Evolutionary conservation across 2,113 vertebrate genomes (phyloP).

Genomic region (Cygnus atratus): DNA sequence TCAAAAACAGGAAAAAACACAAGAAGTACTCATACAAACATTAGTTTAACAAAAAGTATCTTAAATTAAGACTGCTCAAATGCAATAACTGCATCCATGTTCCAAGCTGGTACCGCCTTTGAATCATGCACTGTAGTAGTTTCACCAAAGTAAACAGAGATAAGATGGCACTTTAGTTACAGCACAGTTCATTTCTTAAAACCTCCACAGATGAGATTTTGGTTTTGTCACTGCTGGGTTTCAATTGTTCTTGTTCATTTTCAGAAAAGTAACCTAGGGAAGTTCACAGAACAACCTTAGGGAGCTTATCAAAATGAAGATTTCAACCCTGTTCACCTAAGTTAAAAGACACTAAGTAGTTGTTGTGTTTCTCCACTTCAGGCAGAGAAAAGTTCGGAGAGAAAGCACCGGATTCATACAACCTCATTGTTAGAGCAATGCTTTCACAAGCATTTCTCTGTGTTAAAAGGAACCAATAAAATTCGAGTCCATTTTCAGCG

Average conservation of each 20-base stretch:
- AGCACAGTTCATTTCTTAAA: neutral
- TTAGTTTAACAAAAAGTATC: neutral
- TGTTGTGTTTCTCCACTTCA: neutral
- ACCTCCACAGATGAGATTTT: neutral
- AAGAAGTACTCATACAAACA: neutral
- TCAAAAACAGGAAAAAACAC: neutral
- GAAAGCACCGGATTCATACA: neutral
- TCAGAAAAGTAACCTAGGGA: accelerated
- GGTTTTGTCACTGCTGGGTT: neutral
- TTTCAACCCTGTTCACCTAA: neutral
- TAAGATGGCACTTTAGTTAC: neutral
- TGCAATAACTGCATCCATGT: neutral
- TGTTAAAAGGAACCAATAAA: neutral
- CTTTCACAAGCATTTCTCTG: neutral
- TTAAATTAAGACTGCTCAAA: neutral
- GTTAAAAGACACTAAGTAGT: neutral
- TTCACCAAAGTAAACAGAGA: neutral
- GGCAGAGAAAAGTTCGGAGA: neutral
- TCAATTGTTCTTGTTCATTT: neutral
- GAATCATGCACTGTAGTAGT: neutral
- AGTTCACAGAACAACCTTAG: neutral
- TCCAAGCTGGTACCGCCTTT: neutral
- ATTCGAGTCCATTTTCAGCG: neutral
- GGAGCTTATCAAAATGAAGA: neutral
- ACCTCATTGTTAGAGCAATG: neutral